These are phyloP conservation scores for Hypanus sabinus DNA, from an alignment of 2,113 vertebrate genomes.

Conservation along the genomic window DNA sequence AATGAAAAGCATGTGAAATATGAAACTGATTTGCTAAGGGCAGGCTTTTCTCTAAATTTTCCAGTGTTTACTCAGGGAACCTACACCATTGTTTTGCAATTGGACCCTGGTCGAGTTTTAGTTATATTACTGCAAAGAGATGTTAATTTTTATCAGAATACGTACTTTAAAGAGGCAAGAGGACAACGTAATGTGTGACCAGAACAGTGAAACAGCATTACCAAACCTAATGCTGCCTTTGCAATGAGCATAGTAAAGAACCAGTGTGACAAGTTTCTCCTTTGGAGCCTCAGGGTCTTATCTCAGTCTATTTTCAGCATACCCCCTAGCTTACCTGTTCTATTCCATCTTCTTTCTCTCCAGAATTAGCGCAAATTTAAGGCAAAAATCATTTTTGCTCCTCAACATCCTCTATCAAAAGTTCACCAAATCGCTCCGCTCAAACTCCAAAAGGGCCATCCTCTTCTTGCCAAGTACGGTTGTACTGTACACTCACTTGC, in stretches of 20 bases:
- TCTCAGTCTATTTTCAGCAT: too few species aligned
- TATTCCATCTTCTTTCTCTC: background rate
- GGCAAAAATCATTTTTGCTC: too few species aligned
- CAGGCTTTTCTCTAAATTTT: background rate
- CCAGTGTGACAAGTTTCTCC: too few species aligned
- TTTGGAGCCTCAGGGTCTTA: too few species aligned
- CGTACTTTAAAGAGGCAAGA: background rate
- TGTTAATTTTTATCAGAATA: background rate
- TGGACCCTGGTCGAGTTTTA: background rate
- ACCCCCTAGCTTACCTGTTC: too few species aligned
- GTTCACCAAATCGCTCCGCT: too few species aligned
- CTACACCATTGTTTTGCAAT: background rate
- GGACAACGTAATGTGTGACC: background rate
- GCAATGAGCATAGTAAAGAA: background rate
- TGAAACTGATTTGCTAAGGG: background rate
- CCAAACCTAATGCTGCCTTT: background rate
- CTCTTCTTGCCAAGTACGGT: background rate
- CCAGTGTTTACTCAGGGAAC: too few species aligned
- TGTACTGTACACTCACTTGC: too few species aligned
- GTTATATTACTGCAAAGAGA: background rate
- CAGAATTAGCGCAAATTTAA: background rate
- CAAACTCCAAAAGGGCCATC: background rate
- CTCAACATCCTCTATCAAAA: too few species aligned
- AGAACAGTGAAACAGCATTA: background rate
- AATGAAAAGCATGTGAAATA: background rate